These are phyloP conservation scores for Delphinus delphis DNA, from an alignment of 2,113 vertebrate genomes.

Conservation along the genomic window DNA sequence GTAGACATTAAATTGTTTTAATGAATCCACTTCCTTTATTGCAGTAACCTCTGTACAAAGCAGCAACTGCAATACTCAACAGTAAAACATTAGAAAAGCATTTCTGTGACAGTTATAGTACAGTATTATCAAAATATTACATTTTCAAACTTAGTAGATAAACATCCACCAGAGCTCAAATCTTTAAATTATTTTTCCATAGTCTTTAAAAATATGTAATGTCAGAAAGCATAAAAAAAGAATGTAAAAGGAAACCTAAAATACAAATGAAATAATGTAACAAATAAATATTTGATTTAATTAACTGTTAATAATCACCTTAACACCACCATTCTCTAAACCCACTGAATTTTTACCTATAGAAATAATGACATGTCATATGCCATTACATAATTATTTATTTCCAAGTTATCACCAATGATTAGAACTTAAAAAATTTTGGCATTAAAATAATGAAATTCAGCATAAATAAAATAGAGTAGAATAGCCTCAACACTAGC, in stretches of 20 bases:
- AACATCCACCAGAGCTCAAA: constrained; percentile 79
- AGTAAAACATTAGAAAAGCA: constrained; percentile 98
- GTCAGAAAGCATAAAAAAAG: constrained; percentile 89
- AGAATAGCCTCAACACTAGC: constrained; percentile 75
- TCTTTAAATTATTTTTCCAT: constrained; percentile 87
- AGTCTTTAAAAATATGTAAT: constrained; percentile 85
- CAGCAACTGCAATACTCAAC: constrained; percentile 93
- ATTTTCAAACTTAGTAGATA: constrained; percentile 86
- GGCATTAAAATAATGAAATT: constrained; percentile 79
- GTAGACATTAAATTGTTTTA: constrained; percentile 63
- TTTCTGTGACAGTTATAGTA: constrained; percentile 92
- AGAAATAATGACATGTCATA: constrained; percentile 75
- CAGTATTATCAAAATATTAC: constrained; percentile 93
- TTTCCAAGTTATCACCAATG: constrained; percentile 78
- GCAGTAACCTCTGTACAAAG: constrained; percentile 92
- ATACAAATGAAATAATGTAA: constrained; percentile 80
- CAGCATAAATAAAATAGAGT: constrained; percentile 71
- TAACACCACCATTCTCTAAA: constrained; percentile 72
- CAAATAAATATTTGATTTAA: constrained; percentile 88
- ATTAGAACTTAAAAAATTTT: constrained; percentile 80
- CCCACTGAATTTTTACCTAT: constrained; percentile 72
- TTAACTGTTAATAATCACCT: constrained; percentile 75
- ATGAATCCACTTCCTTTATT: constrained; percentile 87
- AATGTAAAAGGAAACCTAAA: constrained; percentile 85
- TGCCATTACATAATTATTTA: constrained; percentile 77